Evolutionary conservation across 2,888 invertebrate genomes (phyloP), one percentile per base, ranked within the genome.

Genomic region (Patella caerulea): DNA sequence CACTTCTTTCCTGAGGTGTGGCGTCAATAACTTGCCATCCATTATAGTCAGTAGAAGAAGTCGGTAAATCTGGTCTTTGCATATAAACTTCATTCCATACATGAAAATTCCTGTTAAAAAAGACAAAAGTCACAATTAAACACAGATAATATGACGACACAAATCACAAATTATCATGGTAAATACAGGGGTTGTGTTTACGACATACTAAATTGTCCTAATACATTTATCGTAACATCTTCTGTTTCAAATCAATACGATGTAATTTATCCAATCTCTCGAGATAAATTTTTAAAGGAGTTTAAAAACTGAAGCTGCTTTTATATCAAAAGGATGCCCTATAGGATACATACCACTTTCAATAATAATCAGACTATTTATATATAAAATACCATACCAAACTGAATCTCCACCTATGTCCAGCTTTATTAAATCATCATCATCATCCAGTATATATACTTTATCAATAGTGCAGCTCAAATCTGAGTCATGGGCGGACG

Each of bases 31-130:
- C 97, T 92, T 98, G 98, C 98, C 98, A 98, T 15, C 98, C 98
- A 14, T 94, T 95, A 86, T 96, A 97, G 15, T 95, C 95, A 87
- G 89, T 92, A n/a, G 72, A 29, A 7, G 73, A 56, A 11, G 54
- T 52, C 82, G 93, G 93, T 78, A 98, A 92, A 91, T 98, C 98
- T 0, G 95, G 95, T 70, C 98, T 93, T 76, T 94, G 94, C 96
- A 98, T 96, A 97, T 97, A 98, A 0, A 95, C 95, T 92, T 98
- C 98, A 91, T 96, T 96, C 98, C 98, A 98, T 0, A 97, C 97
- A 89, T 98, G 98, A 91, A 97, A 98, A 90, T 97, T 98, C 95
- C 94, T 90, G 77, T n/a, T 24, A 76, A 72, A 45, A 74, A 71
- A 71, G 12, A 24, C 17, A 71, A 71, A 7, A 71, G 12, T 19